Conservation (phyloP, 2,113 vertebrate species). For the Thalassarche chlororhynchos region DNA sequence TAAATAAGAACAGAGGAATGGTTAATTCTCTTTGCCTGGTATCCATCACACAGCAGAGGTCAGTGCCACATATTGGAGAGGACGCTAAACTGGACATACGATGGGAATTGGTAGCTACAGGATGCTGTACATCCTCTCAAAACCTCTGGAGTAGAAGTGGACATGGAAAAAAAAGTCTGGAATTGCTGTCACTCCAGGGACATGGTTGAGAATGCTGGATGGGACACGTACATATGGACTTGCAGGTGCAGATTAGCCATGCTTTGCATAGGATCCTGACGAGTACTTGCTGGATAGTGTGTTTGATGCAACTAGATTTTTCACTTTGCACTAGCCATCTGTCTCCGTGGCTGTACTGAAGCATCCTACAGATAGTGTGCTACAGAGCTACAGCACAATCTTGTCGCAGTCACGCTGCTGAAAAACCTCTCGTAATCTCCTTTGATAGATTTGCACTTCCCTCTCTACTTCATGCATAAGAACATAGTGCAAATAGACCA, state of each 20-base stretch:
- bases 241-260: constrained; percentile 6
- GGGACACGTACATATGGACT: not conserved
- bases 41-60: constrained; percentile 36
- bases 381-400: not conserved
- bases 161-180: not conserved
- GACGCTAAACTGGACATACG: not conserved
- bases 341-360: constrained; percentile 4
- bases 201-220: not conserved
- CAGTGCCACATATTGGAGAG: not conserved
- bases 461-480: not conserved
- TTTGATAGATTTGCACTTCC: not conserved
- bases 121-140: not conserved
- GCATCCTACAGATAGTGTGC: not conserved
- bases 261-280: not conserved
- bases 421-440: not conserved
- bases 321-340: constrained; percentile 40
- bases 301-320: constrained; percentile 3
- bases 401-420: not conserved
- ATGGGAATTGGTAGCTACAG: not conserved
- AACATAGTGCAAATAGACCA: not conserved
- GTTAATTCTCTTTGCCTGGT: constrained; percentile 46
- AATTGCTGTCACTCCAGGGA: not conserved
- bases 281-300: not conserved
- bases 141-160: not conserved
- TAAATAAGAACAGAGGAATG: constrained; percentile 33